Percentiles rank a stretch among this genome's conserved stretches.
phyloP scores from a whole-genome alignment of 2,113 vertebrate species.

The Psilopsiagon aymara region DNA sequence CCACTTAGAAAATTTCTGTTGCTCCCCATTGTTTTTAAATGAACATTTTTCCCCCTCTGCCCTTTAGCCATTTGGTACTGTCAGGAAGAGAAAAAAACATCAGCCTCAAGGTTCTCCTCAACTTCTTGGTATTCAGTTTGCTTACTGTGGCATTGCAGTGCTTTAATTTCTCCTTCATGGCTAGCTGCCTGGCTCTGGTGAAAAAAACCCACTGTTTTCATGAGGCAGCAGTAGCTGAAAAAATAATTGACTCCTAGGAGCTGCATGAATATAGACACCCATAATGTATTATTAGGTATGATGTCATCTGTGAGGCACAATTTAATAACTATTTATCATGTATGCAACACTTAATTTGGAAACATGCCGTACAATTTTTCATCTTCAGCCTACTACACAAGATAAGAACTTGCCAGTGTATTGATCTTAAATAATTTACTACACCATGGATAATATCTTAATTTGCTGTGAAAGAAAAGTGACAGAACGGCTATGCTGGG shows the following conservation, averaged over 20 bases:
- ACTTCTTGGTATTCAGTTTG: neutral
- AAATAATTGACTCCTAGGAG: conserved; percentile 28
- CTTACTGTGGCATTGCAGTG: neutral
- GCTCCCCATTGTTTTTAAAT: neutral
- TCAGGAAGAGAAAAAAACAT: neutral
- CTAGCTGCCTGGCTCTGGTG: neutral
- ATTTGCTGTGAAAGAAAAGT: conserved; percentile 12
- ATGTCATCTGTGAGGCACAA: conserved; percentile 22
- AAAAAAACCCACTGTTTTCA: neutral
- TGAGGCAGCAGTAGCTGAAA: neutral
- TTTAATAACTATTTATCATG: conserved; percentile 37
- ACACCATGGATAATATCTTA: neutral
- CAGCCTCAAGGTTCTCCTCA: neutral
- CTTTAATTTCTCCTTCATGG: neutral
- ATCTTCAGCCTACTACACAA: conserved; percentile 19
- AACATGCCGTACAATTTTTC: conserved; percentile 28
- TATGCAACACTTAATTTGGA: neutral
- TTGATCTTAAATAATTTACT: conserved; percentile 50
- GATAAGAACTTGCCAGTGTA: conserved; percentile 23
- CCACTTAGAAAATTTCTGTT: neutral
- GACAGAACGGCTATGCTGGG: neutral
- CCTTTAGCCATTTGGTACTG: neutral
- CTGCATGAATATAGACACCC: neutral
- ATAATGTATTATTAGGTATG: conserved; percentile 15
- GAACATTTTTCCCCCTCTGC: neutral